Conservation (phyloP, 1,140 invertebrate genomes). For the Camponotus pennsylvanicus region DNA sequence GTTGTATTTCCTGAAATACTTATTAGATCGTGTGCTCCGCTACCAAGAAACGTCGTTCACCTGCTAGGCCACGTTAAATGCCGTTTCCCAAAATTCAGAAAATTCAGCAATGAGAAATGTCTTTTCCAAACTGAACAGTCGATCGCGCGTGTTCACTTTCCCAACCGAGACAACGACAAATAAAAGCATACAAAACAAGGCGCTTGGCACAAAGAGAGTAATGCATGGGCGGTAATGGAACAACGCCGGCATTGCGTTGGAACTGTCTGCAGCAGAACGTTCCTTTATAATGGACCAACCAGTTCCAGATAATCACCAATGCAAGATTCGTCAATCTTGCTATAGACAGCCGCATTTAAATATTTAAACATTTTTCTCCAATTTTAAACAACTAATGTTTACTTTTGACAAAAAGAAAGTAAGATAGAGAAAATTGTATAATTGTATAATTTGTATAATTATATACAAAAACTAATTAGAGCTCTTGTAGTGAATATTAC, state of each 20-base stretch:
- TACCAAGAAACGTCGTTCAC: not conserved
- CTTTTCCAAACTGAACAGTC: not conserved
- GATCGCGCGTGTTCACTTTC: conserved; percentile 10
- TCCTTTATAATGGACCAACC: conserved; percentile 19
- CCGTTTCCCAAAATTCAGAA: not conserved
- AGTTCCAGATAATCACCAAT: not conserved
- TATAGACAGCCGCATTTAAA: not conserved
- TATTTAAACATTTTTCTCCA: not conserved
- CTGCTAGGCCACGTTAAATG: conserved; percentile 39
- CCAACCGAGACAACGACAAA: conserved; percentile 18
- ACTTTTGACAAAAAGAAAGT: not conserved
- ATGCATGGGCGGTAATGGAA: conserved; percentile 47
- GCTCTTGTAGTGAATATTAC: not conserved
- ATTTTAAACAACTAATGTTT: not conserved
- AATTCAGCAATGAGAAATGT: not conserved
- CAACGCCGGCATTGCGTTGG: conserved; percentile 1
- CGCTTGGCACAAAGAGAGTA: conserved; percentile 30
- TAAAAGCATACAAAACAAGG: conserved; percentile 30
- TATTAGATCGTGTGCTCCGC: conserved; percentile 40
- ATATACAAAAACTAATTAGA: not conserved
- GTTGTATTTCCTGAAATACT: conserved; percentile 64
- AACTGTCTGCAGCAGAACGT: conserved; percentile 36
- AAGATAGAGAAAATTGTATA: not conserved
- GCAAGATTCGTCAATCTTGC: conserved; percentile 1
- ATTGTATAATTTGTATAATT: not conserved